Evolutionary conservation across 1,140 invertebrate genomes (phyloP).

Genomic region (Drosophila baimaii): DNA sequence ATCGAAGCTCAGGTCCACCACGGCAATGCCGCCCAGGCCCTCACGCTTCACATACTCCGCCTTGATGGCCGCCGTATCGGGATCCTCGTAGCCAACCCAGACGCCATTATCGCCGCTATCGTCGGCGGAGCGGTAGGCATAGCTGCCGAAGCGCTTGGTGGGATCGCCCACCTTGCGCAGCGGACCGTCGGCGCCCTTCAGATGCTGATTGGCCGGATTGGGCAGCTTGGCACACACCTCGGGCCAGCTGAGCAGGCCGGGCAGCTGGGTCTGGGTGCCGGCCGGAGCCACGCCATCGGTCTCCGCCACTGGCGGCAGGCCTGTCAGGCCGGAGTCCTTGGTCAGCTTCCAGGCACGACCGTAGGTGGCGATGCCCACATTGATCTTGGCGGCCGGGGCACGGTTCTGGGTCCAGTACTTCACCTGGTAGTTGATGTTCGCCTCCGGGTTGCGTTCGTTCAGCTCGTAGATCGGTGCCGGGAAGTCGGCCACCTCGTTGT

Average conservation of each 20-base stretch:
- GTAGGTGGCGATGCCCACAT: conserved; percentile 92
- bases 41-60: conserved; percentile 90
- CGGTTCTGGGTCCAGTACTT: conserved; percentile 88
- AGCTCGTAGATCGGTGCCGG: conserved; percentile 89
- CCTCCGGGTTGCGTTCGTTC: conserved; percentile 88
- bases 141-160: conserved; percentile 90
- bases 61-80: conserved; percentile 93
- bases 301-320: conserved; percentile 89
- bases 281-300: conserved; percentile 88
- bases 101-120: conserved; percentile 89
- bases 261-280: conserved; percentile 87
- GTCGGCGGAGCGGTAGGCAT: conserved; percentile 90
- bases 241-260: conserved; percentile 91
- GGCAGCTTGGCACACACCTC: conserved; percentile 92
- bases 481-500: conserved; percentile 90
- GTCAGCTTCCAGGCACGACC: conserved; percentile 93
- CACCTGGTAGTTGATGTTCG: conserved; percentile 88
- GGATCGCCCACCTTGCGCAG: conserved; percentile 90
- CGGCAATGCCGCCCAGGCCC: conserved; percentile 91
- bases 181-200: conserved; percentile 87
- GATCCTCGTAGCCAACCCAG: conserved; percentile 96
- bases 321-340: conserved; percentile 89
- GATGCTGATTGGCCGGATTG: conserved; percentile 86
- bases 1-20: conserved; percentile 92
- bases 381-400: conserved; percentile 89